These are phyloP conservation scores for Lepus oiostolus DNA, from an alignment of 2,797 vertebrate genomes.

Conservation along the genomic window DNA sequence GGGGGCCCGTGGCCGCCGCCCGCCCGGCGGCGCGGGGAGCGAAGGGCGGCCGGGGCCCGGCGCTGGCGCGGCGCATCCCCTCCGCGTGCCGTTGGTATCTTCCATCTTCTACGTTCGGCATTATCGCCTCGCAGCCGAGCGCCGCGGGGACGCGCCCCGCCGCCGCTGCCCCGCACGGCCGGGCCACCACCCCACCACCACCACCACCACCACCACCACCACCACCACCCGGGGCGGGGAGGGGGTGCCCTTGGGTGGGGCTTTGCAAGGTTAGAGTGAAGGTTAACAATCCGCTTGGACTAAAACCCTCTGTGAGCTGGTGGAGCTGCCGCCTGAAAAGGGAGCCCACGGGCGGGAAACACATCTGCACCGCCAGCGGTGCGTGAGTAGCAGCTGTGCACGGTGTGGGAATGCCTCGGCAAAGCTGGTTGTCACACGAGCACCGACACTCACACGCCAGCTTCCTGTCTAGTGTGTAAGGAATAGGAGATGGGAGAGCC, in stretches of 20 bases:
- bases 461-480: neutral
- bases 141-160: constrained; percentile 24
- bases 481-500: neutral
- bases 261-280: constrained; percentile 56
- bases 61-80: constrained; percentile 65
- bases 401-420: neutral
- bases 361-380: neutral
- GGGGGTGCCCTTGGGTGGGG: neutral
- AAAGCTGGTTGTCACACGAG: constrained; percentile 5
- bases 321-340: constrained; percentile 3
- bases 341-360: constrained; percentile 44
- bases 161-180: too few relatives aligned
- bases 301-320: neutral
- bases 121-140: constrained; percentile 66
- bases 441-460: constrained; percentile 2
- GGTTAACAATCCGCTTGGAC: neutral
- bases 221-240: too few relatives aligned
- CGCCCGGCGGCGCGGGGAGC: neutral
- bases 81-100: constrained; percentile 79
- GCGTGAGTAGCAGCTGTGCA: neutral
- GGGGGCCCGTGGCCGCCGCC: neutral
- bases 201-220: too few relatives aligned
- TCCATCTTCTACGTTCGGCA: constrained; percentile 78
- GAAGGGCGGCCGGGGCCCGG: neutral
- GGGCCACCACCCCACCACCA: too few relatives aligned